These are phyloP conservation scores for Eueides isabella DNA, from an alignment of 1,140 invertebrate genomes.

Conservation along the genomic window DNA sequence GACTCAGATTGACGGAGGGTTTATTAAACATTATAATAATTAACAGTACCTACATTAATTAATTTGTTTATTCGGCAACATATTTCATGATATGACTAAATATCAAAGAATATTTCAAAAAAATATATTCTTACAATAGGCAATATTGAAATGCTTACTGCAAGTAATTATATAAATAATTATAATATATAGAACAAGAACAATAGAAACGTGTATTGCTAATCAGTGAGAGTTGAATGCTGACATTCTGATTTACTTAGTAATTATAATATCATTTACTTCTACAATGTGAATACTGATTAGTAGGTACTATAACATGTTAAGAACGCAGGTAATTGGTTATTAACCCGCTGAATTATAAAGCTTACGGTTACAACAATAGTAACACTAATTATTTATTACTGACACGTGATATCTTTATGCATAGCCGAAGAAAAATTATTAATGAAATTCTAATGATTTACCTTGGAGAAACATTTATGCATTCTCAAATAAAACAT, in stretches of 20 bases:
- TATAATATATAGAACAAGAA: neutral
- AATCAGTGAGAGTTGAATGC: neutral
- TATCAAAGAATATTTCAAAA: too few species aligned
- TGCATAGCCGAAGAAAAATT: neutral
- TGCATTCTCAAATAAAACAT: neutral
- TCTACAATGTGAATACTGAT: neutral
- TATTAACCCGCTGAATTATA: neutral
- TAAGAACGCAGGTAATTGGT: neutral
- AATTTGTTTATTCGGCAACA: too few species aligned
- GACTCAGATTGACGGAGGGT: too few species aligned
- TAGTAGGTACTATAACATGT: neutral
- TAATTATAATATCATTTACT: neutral
- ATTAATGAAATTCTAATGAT: neutral
- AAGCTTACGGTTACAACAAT: neutral
- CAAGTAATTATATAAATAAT: neutral
- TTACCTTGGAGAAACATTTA: neutral
- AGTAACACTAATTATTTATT: too few species aligned
- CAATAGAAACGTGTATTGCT: neutral
- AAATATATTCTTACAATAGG: too few species aligned
- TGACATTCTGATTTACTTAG: neutral
- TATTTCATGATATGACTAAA: too few species aligned
- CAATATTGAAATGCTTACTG: neutral
- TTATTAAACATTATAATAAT: too few species aligned
- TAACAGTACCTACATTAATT: too few species aligned
- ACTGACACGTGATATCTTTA: neutral